Percentiles rank a stretch among this genome's conserved stretches.
Conservation (phyloP, 2,888 invertebrate genomes). For the Dichetophora obliterata region DNA sequence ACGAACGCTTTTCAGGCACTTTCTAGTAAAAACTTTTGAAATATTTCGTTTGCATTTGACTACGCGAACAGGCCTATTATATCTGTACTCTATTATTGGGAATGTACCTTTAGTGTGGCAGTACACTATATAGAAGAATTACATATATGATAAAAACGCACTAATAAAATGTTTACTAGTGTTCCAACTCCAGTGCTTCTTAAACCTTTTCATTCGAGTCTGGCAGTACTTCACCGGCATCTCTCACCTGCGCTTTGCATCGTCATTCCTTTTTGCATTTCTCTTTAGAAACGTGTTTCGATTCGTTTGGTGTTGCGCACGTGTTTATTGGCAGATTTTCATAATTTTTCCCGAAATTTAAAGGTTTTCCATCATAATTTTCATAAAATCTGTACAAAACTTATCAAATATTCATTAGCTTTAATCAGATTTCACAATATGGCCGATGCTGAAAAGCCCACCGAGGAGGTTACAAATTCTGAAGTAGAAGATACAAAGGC, state of each 20-base stretch:
- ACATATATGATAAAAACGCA: too few species aligned
- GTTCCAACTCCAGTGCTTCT: neutral
- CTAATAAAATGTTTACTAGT: too few species aligned
- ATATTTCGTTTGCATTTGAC: too few species aligned
- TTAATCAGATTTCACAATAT: slow-evolving; percentile 49
- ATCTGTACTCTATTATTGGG: too few species aligned
- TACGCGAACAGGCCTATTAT: too few species aligned
- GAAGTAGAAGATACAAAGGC: slow-evolving; percentile 40
- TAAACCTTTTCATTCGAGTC: slow-evolving; percentile 26
- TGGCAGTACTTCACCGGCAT: slow-evolving; percentile 16
- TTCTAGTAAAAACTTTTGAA: too few species aligned
- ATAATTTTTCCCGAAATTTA: slow-evolving; percentile 28
- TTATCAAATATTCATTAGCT: neutral
- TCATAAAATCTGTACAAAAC: neutral
- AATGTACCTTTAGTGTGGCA: too few species aligned
- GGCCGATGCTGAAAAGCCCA: slow-evolving; percentile 60
- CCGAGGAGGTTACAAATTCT: slow-evolving; percentile 43
- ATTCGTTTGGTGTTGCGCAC: slow-evolving; percentile 9
- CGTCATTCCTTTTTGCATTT: slow-evolving; percentile 29
- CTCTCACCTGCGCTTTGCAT: neutral
- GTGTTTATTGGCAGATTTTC: slow-evolving; percentile 33
- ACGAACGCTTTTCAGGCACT: too few species aligned
- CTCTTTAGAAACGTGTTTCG: slow-evolving; percentile 48
- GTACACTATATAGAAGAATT: too few species aligned
- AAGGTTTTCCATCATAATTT: slow-evolving; percentile 22